Base-by-base conservation (phyloP, 2,113 vertebrate species). In the Acanthochromis polyacanthus region DNA sequence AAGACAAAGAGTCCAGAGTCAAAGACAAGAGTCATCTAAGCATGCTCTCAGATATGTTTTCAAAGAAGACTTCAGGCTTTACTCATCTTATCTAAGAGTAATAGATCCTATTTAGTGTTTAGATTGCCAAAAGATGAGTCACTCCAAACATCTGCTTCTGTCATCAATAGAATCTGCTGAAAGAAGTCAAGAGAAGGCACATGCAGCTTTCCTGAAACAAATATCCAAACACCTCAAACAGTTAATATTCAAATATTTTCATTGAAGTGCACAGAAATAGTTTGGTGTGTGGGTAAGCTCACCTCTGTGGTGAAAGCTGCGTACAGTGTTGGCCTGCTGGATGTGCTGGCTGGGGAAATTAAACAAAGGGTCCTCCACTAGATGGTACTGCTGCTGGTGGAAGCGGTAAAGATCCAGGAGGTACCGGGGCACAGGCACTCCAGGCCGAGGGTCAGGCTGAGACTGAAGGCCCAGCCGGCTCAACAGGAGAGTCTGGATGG, bases 261-360 rank as follows among this genome's bases (percentile, higher is more conserved):
- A 36, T 36, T 36, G 32, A 1, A 32, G 30, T 43, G 6, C 16
- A 19, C 48, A 51, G 19, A 51, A 51, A 43, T 14, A 51, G 10
- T 19, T 7, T n/a, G 14, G 4, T 43, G 14, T 43, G 1, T 16
- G 57, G 43, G 40, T 22, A 28, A 57, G 30, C 91, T 86, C 85
- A 95, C 95, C 95, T 55, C 75, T 91, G 80, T 95, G 95, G 81
- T 95, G 94, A 75, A 95, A 95, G 88, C 93, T 94, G 77, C 95
- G 94, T 43, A 95, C 81, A 6, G 95, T 95, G 93, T 95, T 95
- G 48, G 94, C 95, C 69, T 91, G 85, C 89, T 94, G 90, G 48
- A 94, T 91, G 68, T 95, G 95, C 46, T 89, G 89, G 57, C 79
- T 89, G 36, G 95, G 95, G 78, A 94, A 95, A 81, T 70, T 94